These are phyloP conservation scores for Rynchops niger DNA, from an alignment of 2,113 vertebrate species.

Conservation along the genomic window DNA sequence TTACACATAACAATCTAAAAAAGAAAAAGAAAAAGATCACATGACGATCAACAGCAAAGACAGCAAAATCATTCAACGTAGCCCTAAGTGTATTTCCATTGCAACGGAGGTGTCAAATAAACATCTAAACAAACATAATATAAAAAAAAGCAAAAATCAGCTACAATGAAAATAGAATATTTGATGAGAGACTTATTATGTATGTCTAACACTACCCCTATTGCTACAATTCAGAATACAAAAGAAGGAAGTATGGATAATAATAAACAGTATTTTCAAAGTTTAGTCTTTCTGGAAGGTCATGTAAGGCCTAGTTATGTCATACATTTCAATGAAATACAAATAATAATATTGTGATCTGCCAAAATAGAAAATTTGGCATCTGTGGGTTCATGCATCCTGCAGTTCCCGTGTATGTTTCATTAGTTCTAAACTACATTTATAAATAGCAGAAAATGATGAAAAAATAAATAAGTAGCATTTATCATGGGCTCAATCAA, in stretches of 20 bases:
- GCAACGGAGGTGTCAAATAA: not conserved
- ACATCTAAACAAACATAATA: not conserved
- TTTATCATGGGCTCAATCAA: not conserved
- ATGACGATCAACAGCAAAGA: not conserved
- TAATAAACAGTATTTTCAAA: not conserved
- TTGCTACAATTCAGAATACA: not conserved
- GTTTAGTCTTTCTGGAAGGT: not conserved
- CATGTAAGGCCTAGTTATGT: not conserved
- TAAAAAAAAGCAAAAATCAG: rapidly evolving
- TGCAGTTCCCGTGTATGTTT: not conserved
- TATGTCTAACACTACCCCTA: not conserved
- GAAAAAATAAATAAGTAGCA: not conserved
- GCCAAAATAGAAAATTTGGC: not conserved
- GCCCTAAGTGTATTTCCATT: not conserved
- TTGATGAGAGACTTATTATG: not conserved
- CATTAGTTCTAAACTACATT: not conserved
- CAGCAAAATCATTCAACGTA: not conserved
- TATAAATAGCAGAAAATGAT: not conserved
- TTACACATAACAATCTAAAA: not conserved
- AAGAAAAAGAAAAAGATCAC: not conserved
- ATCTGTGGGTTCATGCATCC: not conserved
- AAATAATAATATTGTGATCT: not conserved
- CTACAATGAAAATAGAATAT: not conserved
- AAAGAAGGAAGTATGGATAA: not conserved
- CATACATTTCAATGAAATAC: not conserved